A percentile compares a stretch with the other conserved stretches of the same genome.
phyloP scores from a whole-genome alignment of 2,113 vertebrate genomes.

The Erythrocercus mccallii region DNA sequence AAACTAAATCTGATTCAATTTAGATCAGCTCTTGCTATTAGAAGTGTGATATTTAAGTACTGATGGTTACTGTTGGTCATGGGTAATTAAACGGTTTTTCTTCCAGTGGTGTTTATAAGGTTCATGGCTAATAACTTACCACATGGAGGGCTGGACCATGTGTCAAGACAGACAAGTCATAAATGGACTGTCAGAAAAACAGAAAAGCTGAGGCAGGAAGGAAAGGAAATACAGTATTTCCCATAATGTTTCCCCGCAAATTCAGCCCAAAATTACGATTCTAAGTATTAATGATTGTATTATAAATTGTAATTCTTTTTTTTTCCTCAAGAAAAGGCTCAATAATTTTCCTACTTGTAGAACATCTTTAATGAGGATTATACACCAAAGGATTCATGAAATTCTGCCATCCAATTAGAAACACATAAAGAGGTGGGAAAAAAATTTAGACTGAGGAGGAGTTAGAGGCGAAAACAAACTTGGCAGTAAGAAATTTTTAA shows the following conservation, averaged over 20 bases:
- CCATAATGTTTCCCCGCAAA: not conserved
- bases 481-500: not conserved
- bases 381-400: not conserved
- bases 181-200: not conserved
- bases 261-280: not conserved
- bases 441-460: not conserved
- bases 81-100: constrained; percentile 27
- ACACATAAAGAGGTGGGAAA: not conserved
- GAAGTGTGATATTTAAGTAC: constrained; percentile 15
- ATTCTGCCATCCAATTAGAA: not conserved
- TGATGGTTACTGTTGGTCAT: constrained; percentile 15
- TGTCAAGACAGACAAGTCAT: not conserved
- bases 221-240: not conserved
- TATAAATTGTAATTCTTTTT: not conserved
- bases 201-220: not conserved
- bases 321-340: not conserved
- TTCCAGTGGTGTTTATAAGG: constrained; percentile 21
- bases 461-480: not conserved
- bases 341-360: not conserved
- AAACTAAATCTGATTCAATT: constrained; percentile 1
- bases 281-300: not conserved
- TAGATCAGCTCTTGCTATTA: not conserved
- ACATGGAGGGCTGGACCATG: not conserved
- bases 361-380: not conserved
- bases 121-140: constrained; percentile 28